Evolutionary conservation across 2,797 vertebrate genomes (phyloP).

Genomic region (Catostomus latipinnis): DNA sequence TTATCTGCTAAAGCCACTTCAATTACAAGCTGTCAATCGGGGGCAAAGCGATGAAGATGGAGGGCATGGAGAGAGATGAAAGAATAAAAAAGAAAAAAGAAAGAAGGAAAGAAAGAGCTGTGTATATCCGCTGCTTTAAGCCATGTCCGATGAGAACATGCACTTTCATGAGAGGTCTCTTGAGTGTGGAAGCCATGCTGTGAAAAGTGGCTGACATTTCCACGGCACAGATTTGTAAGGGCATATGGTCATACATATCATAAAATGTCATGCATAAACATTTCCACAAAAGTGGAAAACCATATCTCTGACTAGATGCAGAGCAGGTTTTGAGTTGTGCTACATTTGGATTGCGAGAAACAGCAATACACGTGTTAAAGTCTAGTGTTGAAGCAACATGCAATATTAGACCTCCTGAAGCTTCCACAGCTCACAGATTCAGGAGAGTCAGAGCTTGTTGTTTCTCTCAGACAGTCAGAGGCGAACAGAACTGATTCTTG

Average conservation of each 20-base stretch:
- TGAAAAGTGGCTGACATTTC: neutral
- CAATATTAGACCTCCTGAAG: constrained; percentile 35
- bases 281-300: neutral
- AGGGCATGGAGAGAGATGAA: neutral
- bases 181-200: neutral
- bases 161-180: constrained; percentile 9
- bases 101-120: neutral
- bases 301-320: constrained; percentile 11
- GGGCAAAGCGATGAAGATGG: constrained; percentile 24
- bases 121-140: neutral
- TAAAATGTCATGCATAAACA: constrained; percentile 4
- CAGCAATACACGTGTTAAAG: neutral
- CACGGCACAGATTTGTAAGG: neutral
- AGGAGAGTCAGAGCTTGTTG: neutral
- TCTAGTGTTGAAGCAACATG: neutral
- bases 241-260: neutral
- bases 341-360: constrained; percentile 20
- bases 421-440: neutral
- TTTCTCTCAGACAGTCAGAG: neutral
- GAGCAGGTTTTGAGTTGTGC: neutral
- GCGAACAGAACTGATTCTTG: constrained; percentile 11
- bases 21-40: constrained; percentile 54
- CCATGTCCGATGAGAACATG: neutral
- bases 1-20: constrained; percentile 60
- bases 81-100: neutral